Conservation (phyloP, 2,888 invertebrate species). For the Watsonalla binaria region DNA sequence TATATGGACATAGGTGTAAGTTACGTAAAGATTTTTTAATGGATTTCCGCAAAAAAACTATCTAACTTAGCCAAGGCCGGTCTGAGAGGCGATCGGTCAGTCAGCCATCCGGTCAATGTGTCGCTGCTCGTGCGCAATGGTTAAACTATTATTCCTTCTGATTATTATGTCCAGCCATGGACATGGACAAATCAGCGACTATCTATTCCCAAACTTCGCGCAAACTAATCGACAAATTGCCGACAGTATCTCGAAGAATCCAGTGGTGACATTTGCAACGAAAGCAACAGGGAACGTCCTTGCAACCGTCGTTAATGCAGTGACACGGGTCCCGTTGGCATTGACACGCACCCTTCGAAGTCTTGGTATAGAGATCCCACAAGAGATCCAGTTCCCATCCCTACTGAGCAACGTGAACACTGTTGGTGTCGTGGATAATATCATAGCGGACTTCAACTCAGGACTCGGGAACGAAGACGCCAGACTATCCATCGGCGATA, state of each 20-base stretch:
- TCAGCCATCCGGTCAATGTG: conserved; percentile 17
- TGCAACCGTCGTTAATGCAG: conserved; percentile 17
- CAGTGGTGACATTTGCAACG: conserved; percentile 19
- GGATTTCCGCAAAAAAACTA: conserved; percentile 17
- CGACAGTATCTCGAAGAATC: conserved; percentile 17
- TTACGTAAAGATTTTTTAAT: background rate
- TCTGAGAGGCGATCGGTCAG: conserved; percentile 18
- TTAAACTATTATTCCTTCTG: conserved; percentile 14
- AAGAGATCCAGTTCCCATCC: conserved; percentile 23
- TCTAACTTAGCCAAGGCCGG: conserved; percentile 23
- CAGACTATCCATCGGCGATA: conserved; percentile 25
- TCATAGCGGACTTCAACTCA: conserved; percentile 28
- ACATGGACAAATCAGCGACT: conserved; percentile 23
- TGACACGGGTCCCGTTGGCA: conserved; percentile 24
- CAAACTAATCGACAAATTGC: conserved; percentile 16
- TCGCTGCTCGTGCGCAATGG: conserved; percentile 27
- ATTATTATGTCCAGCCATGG: conserved; percentile 14
- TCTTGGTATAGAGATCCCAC: background rate
- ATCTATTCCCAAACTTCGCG: conserved; percentile 18
- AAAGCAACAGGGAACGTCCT: conserved; percentile 25
- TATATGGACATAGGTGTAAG: background rate
- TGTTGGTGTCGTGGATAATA: conserved; percentile 24
- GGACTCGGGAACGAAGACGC: conserved; percentile 45
- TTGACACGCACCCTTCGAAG: conserved; percentile 25
- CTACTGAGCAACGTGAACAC: conserved; percentile 27